These are phyloP conservation scores for Cephalopachus bancanus DNA, from an alignment of 2,797 vertebrate species.

Conservation along the genomic window DNA sequence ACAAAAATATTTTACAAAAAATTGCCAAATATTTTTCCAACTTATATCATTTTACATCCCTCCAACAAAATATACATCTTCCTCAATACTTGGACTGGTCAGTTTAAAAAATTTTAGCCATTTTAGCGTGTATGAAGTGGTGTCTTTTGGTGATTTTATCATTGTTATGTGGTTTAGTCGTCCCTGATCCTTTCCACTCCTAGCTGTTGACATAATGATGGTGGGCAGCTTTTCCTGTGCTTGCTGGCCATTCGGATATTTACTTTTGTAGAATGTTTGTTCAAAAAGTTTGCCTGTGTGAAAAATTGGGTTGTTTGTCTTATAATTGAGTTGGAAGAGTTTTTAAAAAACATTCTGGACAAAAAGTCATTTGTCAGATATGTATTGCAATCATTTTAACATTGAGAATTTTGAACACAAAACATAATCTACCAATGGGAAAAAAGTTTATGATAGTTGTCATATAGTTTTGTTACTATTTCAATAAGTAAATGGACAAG, in stretches of 20 bases:
- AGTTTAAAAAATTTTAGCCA: neutral
- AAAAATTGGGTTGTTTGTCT: neutral
- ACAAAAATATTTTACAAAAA: neutral
- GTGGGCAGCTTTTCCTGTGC: neutral
- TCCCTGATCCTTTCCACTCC: neutral
- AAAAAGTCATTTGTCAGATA: neutral
- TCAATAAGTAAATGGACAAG: neutral
- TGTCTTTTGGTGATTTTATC: neutral
- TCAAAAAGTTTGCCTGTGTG: neutral
- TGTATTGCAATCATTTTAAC: neutral
- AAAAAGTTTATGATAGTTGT: slow-evolving; percentile 4
- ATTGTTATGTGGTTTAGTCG: neutral
- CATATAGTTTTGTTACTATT: neutral
- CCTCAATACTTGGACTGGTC: neutral
- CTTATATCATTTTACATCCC: neutral
- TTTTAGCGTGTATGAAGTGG: neutral
- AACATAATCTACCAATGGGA: neutral
- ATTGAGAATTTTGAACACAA: slow-evolving; percentile 13
- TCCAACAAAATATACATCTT: neutral
- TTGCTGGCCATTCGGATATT: neutral
- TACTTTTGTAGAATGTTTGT: neutral
- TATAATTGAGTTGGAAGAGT: too few species aligned
- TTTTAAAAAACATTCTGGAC: neutral
- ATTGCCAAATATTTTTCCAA: neutral
- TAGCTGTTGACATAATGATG: neutral